A percentile compares a stretch with the other conserved stretches of the same genome.
Conservation (phyloP, 2,888 invertebrate genomes). For the Malachius bipustulatus region DNA sequence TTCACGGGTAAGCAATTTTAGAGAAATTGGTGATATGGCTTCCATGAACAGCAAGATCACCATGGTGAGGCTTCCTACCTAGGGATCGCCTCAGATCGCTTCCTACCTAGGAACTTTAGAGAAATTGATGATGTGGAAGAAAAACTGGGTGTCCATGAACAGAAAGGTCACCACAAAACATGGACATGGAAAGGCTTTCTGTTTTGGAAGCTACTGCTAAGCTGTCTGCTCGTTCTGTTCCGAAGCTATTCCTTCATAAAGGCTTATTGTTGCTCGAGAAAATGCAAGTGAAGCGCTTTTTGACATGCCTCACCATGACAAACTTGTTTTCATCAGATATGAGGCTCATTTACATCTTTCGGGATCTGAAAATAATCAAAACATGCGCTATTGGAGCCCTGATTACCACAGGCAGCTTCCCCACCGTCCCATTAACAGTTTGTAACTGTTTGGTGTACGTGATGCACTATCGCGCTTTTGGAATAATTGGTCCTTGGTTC, state of each 20-base stretch:
- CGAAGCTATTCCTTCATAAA: too few species aligned
- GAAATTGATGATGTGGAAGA: slow-evolving; percentile 3
- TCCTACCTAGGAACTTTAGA: not conserved
- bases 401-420: slow-evolving; percentile 7
- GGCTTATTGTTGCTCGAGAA: not conserved
- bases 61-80: too few species aligned
- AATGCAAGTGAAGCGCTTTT: not conserved
- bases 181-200: not conserved
- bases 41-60: not conserved
- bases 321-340: slow-evolving; percentile 6
- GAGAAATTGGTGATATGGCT: too few species aligned
- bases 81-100: too few species aligned
- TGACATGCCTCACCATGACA: slow-evolving; percentile 2
- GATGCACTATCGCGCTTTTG: slow-evolving; percentile 8
- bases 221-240: slow-evolving; percentile 3
- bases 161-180: not conserved
- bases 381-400: slow-evolving; percentile 11
- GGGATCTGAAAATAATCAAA: slow-evolving; percentile 10
- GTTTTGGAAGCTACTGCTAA: slow-evolving; percentile 2
- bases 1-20: not conserved
- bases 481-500: slow-evolving; percentile 13
- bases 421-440: slow-evolving; percentile 8
- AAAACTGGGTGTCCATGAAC: not conserved
- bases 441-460: slow-evolving; percentile 13
- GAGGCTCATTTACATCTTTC: slow-evolving; percentile 6